phyloP scores from a whole-genome alignment of 2,797 vertebrate species.

The Otolemur crassicaudatus region DNA sequence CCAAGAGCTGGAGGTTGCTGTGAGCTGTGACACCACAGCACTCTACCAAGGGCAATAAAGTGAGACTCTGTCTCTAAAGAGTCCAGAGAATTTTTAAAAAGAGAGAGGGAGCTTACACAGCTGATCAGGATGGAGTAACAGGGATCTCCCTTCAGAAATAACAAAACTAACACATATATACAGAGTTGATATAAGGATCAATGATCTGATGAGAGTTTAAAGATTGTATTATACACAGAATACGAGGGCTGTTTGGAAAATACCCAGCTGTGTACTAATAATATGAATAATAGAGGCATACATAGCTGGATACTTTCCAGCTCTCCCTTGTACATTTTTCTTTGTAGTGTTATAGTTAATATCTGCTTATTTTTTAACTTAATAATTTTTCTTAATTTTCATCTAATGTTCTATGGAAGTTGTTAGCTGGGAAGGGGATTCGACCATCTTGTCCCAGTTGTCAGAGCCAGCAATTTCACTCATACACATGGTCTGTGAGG shows the following conservation, averaged over 20 bases:
- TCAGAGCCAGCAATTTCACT: not conserved
- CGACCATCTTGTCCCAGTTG: not conserved
- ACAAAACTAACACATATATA: not conserved
- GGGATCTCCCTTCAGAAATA: not conserved
- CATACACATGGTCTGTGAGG: not conserved
- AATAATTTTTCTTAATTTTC: not conserved
- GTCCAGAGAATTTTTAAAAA: constrained; percentile 44
- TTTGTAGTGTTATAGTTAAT: not conserved
- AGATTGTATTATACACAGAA: not conserved
- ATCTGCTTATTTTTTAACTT: constrained; percentile 5
- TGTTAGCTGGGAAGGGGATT: not conserved
- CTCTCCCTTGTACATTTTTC: not conserved
- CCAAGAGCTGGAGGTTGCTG: no score
- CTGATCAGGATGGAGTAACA: not conserved
- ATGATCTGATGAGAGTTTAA: not conserved
- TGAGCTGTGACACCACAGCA: no score
- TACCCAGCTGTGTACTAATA: no score
- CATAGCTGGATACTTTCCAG: no score
- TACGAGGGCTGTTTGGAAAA: not conserved
- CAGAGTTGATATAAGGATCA: not conserved
- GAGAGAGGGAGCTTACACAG: not conserved
- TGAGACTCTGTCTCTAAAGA: no score
- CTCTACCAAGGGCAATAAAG: no score
- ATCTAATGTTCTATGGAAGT: not conserved
- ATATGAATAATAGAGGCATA: no score